Evolutionary conservation across 2,888 invertebrate species (phyloP).

Genomic region (Eurytoma californica): DNA sequence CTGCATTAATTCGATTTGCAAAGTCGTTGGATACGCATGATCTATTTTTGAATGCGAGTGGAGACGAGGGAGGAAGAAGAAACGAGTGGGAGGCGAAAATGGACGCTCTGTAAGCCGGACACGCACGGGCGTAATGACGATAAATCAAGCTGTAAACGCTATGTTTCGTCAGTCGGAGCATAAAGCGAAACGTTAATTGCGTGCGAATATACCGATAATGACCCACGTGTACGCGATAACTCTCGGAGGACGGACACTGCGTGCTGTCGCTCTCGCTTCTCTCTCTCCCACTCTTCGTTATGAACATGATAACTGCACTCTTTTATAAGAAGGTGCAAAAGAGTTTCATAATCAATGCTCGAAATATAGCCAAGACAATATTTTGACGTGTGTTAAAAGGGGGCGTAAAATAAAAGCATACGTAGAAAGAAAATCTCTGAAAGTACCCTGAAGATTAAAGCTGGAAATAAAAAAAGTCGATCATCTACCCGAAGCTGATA

Average conservation of each 20-base stretch:
- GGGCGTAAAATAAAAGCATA: neutral
- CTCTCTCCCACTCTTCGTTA: neutral
- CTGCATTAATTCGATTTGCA: neutral
- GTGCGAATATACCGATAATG: slow-evolving; percentile 66
- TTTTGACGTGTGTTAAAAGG: too few relatives aligned
- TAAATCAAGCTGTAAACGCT: slow-evolving; percentile 65
- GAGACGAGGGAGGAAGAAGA: slow-evolving; percentile 3
- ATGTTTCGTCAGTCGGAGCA: slow-evolving; percentile 60
- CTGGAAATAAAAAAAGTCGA: neutral
- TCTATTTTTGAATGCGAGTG: neutral
- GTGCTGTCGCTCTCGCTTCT: neutral
- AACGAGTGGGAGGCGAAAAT: slow-evolving; percentile 41
- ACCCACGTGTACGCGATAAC: slow-evolving; percentile 53
- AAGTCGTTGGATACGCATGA: too few relatives aligned
- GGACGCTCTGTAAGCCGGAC: slow-evolving; percentile 58
- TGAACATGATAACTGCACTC: neutral
- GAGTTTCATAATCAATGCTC: too few relatives aligned
- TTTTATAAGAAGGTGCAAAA: neutral
- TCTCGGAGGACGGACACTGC: slow-evolving; percentile 11
- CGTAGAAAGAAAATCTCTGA: neutral
- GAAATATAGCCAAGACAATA: too few relatives aligned
- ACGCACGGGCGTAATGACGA: slow-evolving; percentile 58
- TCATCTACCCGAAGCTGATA: neutral
- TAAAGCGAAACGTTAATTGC: slow-evolving; percentile 67
- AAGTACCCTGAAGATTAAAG: neutral